Percentiles rank a stretch among this genome's conserved stretches.
phyloP scores from a whole-genome alignment of 2,888 invertebrate genomes.

The Lathronympha strigana region DNA sequence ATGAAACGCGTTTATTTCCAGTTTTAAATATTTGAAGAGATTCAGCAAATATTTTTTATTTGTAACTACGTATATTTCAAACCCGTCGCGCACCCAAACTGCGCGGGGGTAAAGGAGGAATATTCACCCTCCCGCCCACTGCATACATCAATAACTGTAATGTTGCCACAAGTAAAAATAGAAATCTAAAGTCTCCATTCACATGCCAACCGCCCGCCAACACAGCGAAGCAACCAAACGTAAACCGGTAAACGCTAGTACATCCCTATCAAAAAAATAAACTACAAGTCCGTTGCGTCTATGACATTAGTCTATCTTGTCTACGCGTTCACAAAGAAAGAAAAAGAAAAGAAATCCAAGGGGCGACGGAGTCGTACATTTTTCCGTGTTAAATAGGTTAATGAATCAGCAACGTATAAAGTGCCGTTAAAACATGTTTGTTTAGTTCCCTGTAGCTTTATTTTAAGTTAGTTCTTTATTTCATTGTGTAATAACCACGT shows the following conservation, averaged over 20 bases:
- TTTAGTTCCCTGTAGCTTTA: conserved; percentile 66
- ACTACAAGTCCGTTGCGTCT: conserved; percentile 37
- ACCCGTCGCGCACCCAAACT: conserved; percentile 37
- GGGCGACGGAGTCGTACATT: conserved; percentile 72
- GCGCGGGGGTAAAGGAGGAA: conserved; percentile 41
- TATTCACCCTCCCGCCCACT: conserved; percentile 42
- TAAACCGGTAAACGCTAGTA: conserved; percentile 28
- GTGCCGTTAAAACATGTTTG: conserved; percentile 76
- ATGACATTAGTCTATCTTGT: conserved; percentile 47
- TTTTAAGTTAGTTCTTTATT: conserved; percentile 77
- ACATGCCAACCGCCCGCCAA: not conserved
- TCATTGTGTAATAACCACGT: conserved; percentile 73
- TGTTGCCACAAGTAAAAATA: conserved; percentile 36
- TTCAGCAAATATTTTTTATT: conserved; percentile 39
- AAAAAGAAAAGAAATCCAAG: conserved; percentile 62
- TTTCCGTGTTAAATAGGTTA: conserved; percentile 70
- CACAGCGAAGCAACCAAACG: not conserved
- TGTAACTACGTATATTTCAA: conserved; percentile 37
- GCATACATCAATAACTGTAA: conserved; percentile 42
- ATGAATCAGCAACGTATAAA: conserved; percentile 70
- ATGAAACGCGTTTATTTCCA: conserved; percentile 46
- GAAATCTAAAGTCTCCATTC: not conserved
- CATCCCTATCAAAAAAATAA: conserved; percentile 23
- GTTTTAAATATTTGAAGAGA: conserved; percentile 14
- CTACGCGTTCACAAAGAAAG: conserved; percentile 57